Evolutionary conservation across 2,797 vertebrate genomes (phyloP), one percentile per base, ranked within the genome.

Genomic region (Gallinago nigripennis): DNA sequence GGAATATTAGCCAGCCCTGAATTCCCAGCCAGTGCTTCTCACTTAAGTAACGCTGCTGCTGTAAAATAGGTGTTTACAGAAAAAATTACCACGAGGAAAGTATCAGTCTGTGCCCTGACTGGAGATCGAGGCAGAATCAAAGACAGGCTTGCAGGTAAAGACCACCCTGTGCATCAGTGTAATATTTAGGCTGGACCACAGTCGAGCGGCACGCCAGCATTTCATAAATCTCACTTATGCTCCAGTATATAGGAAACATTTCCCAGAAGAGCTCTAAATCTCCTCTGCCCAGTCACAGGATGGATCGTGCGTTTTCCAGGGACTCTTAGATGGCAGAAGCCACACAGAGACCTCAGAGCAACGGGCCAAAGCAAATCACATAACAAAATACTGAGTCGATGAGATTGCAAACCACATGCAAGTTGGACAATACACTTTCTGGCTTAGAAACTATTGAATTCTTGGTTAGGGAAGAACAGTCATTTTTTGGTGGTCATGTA

Each of bases 1-100:
- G 94, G 88, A 92, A 24, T 58, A 70, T 66, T 11, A 64, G 90
- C 94, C 80, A 92, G 95, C 96, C 95, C 86, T 53, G 95, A 87
- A 95, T 92, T 92, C 84, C 78, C 87, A 63, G 60, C 12, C 43
- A 91, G 85, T 68, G 57, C 39, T 90, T 68, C 93, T 63, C 70
- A 8, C 31, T 92, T 50, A 41, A 88, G 73, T 72, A 65, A 53
- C 33, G 46, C 58, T 46, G 53, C 71, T 75, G 84, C 79, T 6
- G 4, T 61, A 82, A 90, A 94, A 19, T 12, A 43, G 81, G 68
- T 20, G 79, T 91, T 87, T 85, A 77, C 72, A 86, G 82, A 43
- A 88, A 61, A 53, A 88, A 90, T 71, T 77, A 33, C 11, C 43
- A 5, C 3, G 16, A 65, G 81, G 75, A 58, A 88, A 85, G n/a